Evolutionary conservation across 2,888 invertebrate species (phyloP).

Genomic region (Mesodorylaimus sp.): DNA sequence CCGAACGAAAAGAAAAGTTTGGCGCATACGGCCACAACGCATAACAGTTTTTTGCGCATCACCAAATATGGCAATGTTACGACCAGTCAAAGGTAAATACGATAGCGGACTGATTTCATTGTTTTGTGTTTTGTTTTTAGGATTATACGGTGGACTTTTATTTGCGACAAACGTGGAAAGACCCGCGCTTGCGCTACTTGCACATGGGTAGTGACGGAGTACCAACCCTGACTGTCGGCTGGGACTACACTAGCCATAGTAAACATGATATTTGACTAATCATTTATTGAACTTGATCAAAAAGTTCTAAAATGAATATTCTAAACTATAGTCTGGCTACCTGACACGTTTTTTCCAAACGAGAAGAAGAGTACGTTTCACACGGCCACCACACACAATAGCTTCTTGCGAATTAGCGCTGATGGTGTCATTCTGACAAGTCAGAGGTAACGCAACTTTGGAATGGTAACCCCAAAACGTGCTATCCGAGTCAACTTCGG

Average conservation of each 20-base stretch:
- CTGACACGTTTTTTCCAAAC: constrained; percentile 98
- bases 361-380: constrained; percentile 99
- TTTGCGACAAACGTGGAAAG: constrained; percentile 97
- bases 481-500: no score
- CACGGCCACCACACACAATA: constrained; percentile 97
- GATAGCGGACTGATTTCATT: background rate
- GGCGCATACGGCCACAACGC: constrained; percentile 98
- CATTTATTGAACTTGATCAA: no score
- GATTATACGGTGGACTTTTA: constrained; percentile 96
- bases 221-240: background rate
- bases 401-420: constrained; percentile 87
- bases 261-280: no score
- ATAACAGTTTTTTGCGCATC: constrained; percentile 94
- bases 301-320: no score
- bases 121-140: constrained; percentile 37
- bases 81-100: constrained; percentile 9
- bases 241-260: constrained; percentile 1
- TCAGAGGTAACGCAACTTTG: background rate
- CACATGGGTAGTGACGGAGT: constrained; percentile 43
- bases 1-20: constrained; percentile 99
- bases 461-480: no score
- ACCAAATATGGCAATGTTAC: constrained; percentile 54
- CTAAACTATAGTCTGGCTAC: constrained; percentile 99
- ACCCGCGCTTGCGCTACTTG: constrained; percentile 80
- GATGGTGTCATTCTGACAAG: constrained; percentile 42